phyloP scores from a whole-genome alignment of 2,888 invertebrate genomes.

The Sphinx pinastri region DNA sequence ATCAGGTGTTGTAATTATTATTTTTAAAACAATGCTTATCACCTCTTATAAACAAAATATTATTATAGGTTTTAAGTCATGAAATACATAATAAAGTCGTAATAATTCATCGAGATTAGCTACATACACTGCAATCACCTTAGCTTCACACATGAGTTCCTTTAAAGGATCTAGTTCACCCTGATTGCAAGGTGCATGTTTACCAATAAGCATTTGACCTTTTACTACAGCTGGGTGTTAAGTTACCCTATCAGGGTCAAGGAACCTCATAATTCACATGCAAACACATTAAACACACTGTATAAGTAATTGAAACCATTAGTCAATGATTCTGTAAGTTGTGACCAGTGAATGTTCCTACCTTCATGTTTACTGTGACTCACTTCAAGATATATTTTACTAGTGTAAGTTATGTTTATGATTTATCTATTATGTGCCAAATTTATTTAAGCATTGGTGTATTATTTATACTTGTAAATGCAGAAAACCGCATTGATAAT shows the following conservation, averaged over 20 bases:
- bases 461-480: conserved; percentile 42
- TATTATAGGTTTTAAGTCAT: not conserved
- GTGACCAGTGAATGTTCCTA: conserved; percentile 25
- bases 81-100: not conserved
- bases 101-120: not conserved
- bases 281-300: not conserved
- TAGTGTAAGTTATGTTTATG: conserved; percentile 32
- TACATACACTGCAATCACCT: not conserved
- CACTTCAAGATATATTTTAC: conserved; percentile 18
- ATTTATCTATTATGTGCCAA: conserved; percentile 42
- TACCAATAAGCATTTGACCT: conserved; percentile 49
- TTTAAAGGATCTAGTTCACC: conserved; percentile 64
- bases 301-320: conserved; percentile 9
- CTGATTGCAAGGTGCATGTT: conserved; percentile 57
- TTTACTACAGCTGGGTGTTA: conserved; percentile 41
- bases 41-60: not conserved
- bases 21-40: too few relatives aligned
- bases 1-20: too few relatives aligned
- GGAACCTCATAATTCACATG: conserved; percentile 24
- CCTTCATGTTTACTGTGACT: conserved; percentile 29
- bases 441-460: conserved; percentile 60
- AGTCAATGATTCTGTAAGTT: not conserved
- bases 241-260: conserved; percentile 55
- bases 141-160: conserved; percentile 35
- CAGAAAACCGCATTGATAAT: conserved; percentile 41